phyloP scores from a whole-genome alignment of 2,797 vertebrate species.

The Perodicticus potto region DNA sequence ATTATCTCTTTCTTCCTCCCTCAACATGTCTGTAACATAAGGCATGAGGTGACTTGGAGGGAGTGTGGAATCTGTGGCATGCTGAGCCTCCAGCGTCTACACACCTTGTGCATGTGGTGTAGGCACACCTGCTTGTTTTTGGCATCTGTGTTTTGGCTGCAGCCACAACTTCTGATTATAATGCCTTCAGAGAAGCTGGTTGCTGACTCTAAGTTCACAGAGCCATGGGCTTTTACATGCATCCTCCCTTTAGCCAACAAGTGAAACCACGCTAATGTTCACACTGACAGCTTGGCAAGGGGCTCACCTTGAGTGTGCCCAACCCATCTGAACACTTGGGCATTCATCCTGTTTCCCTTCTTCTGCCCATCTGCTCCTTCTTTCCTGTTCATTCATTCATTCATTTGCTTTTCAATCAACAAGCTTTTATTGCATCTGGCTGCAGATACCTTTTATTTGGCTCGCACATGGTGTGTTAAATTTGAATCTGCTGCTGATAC shows the following conservation, averaged over 20 bases:
- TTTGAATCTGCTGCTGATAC: slow-evolving; percentile 43
- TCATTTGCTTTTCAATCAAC: slow-evolving; percentile 50
- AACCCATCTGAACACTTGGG: slow-evolving; percentile 59
- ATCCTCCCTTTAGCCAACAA: neutral
- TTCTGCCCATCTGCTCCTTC: slow-evolving; percentile 68
- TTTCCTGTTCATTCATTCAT: slow-evolving; percentile 40
- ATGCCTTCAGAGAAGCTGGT: slow-evolving; percentile 33
- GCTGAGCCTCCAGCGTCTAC: neutral
- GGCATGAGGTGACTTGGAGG: neutral
- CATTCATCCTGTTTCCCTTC: slow-evolving; percentile 41
- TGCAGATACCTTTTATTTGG: slow-evolving; percentile 9
- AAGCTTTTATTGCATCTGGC: slow-evolving; percentile 45
- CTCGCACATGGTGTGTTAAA: neutral
- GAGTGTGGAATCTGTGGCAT: neutral
- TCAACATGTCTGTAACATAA: neutral
- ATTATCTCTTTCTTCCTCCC: neutral
- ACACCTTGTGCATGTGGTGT: neutral
- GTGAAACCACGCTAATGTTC: neutral
- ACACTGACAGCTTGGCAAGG: slow-evolving; percentile 64
- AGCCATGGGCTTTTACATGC: neutral
- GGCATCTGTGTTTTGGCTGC: slow-evolving; percentile 2
- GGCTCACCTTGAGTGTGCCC: slow-evolving; percentile 73
- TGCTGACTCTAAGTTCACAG: neutral
- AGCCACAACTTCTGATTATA: neutral
- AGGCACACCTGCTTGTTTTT: neutral